Conservation (phyloP, 2,113 vertebrate species). For the Chaetops frenatus region DNA sequence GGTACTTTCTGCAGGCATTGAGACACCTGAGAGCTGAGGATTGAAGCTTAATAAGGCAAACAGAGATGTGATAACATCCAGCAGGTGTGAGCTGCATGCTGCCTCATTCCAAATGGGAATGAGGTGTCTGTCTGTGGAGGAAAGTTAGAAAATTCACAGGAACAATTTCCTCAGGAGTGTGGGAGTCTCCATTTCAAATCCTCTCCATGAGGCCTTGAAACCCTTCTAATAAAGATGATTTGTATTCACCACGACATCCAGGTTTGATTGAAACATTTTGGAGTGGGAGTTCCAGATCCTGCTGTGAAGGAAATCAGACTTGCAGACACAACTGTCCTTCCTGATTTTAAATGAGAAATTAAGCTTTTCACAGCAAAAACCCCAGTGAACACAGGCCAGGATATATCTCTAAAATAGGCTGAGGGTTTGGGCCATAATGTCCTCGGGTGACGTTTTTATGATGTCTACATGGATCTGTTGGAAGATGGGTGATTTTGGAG, state of each 20-base stretch:
- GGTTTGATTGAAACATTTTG: neutral
- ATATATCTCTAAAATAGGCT: neutral
- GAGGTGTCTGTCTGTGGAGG: neutral
- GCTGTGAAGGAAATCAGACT: neutral
- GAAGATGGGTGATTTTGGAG: neutral
- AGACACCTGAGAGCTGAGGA: neutral
- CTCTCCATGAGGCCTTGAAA: neutral
- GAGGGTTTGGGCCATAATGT: neutral
- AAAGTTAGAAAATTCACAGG: neutral
- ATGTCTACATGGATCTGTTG: neutral
- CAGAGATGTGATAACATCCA: neutral
- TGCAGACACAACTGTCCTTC: neutral
- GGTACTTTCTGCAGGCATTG: neutral
- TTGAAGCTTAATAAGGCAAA: neutral
- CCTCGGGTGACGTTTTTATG: neutral
- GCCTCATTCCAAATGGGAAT: neutral
- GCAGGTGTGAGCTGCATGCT: neutral
- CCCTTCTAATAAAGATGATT: neutral
- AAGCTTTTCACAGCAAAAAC: neutral
- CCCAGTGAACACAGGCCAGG: neutral
- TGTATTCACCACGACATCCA: accelerated
- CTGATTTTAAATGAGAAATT: neutral
- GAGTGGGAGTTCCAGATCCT: neutral
- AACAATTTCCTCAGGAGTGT: neutral
- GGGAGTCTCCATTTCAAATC: neutral